Conservation (phyloP, 1,140 invertebrate genomes). For the Penaeus chinensis region DNA sequence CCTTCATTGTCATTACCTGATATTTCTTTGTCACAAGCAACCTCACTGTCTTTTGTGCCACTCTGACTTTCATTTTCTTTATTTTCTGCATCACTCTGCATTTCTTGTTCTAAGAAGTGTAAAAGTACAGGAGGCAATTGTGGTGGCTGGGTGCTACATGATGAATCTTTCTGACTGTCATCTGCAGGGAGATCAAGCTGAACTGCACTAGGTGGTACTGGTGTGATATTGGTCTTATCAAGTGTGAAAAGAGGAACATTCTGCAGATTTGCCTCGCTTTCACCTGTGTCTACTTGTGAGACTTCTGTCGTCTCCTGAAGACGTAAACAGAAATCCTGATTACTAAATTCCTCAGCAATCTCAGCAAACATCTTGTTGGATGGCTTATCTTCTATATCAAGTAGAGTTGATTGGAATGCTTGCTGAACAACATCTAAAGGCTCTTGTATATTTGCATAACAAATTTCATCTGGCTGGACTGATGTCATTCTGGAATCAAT, state of each 20-base stretch:
- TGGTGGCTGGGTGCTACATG: conserved; percentile 17
- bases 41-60: background rate
- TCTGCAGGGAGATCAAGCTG: no score
- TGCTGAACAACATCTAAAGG: conserved; percentile 34
- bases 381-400: conserved; percentile 32
- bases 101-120: conserved; percentile 27
- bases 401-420: conserved; percentile 35
- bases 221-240: no score
- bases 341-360: conserved; percentile 24
- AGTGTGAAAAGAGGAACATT: background rate
- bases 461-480: no score
- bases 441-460: background rate
- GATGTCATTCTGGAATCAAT: background rate
- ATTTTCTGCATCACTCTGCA: conserved; percentile 38
- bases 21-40: background rate
- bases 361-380: conserved; percentile 32
- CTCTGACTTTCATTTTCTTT: conserved; percentile 38
- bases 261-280: background rate
- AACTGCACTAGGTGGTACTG: no score
- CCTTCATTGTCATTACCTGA: background rate
- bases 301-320: background rate
- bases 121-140: conserved; percentile 34
- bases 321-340: conserved; percentile 24
- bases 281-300: background rate
- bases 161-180: conserved; percentile 14